Percentiles rank a stretch among this genome's conserved stretches.
These are phyloP conservation scores for Ceratina japonica DNA, from an alignment of 1,140 invertebrate genomes.

Conservation along the genomic window DNA sequence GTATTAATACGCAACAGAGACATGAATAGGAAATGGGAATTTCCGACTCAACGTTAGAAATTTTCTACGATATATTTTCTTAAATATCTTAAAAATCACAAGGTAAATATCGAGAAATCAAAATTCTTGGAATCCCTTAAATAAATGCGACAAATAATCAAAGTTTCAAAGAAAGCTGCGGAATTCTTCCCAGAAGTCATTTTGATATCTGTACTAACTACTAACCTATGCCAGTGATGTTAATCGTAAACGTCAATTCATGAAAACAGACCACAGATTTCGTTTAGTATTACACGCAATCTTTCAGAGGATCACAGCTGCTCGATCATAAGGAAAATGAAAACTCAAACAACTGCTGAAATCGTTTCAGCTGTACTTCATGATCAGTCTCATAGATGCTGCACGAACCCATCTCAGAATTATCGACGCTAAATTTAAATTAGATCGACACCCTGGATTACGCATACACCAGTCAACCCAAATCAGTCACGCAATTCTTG, in stretches of 20 bases:
- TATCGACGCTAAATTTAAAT: constrained; percentile 42
- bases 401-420: neutral
- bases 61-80: too few species aligned
- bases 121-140: neutral
- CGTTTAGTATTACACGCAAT: constrained; percentile 9
- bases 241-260: constrained; percentile 1
- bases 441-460: constrained; percentile 52
- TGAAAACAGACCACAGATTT: neutral
- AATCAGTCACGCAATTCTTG: constrained; percentile 23
- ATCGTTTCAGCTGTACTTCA: neutral
- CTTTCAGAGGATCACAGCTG: neutral
- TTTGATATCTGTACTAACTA: neutral
- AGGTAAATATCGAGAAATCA: too few species aligned
- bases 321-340: neutral
- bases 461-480: constrained; percentile 42
- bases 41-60: too few species aligned
- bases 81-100: too few species aligned
- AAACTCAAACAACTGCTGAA: neutral
- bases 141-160: neutral
- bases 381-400: constrained; percentile 1
- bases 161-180: neutral
- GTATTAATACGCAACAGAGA: neutral
- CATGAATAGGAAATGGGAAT: neutral
- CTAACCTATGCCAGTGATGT: neutral
- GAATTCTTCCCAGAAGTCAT: neutral